Conservation (phyloP, 2,888 invertebrate species). For the Pseudoips prasinana region DNA sequence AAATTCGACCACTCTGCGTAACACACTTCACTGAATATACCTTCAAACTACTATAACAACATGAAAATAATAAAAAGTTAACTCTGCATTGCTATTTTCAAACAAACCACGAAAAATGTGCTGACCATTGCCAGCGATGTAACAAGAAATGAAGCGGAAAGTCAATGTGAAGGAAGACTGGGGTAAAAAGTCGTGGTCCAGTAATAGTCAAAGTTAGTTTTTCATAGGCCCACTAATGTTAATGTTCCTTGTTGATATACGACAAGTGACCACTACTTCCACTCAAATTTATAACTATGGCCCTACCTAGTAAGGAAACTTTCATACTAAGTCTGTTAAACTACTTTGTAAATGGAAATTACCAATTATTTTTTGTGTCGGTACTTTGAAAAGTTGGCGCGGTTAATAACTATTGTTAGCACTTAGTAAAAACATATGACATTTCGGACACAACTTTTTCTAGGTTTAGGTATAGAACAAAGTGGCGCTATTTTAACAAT, state of each 20-base stretch:
- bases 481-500: no score
- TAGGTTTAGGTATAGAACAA: no score
- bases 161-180: background rate
- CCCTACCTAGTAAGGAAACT: no score
- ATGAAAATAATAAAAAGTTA: background rate
- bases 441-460: no score
- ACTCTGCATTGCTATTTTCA: constrained; percentile 4
- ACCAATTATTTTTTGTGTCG: constrained; percentile 2
- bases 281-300: no score
- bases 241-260: constrained; percentile 44
- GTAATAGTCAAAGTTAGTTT: constrained; percentile 60
- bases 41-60: constrained; percentile 5
- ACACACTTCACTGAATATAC: constrained; percentile 12
- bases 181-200: constrained; percentile 21
- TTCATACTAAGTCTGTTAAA: no score
- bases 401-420: no score
- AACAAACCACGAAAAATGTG: background rate
- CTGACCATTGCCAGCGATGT: constrained; percentile 7
- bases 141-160: constrained; percentile 8
- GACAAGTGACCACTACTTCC: constrained; percentile 33
- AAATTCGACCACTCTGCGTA: constrained; percentile 22
- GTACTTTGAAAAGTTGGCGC: no score
- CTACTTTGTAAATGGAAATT: no score
- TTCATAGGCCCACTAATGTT: constrained; percentile 46
- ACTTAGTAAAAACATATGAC: no score